phyloP scores from a whole-genome alignment of 2,797 vertebrate species.

The Sibirionetta formosa region DNA sequence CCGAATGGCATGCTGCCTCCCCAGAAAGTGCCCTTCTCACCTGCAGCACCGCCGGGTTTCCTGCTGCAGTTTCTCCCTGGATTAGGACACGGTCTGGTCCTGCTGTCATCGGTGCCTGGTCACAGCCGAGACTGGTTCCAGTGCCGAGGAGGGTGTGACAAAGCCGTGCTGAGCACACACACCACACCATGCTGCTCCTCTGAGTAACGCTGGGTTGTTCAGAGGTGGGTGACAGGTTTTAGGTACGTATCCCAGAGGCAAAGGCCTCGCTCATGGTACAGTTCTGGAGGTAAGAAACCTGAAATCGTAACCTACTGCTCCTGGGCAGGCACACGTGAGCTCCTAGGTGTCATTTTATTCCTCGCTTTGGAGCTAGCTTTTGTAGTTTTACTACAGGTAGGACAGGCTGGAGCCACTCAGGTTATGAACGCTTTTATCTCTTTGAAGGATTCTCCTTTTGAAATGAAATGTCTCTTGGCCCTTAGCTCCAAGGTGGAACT shows the following conservation, averaged over 20 bases:
- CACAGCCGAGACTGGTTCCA: not conserved
- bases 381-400: slow-evolving; percentile 16
- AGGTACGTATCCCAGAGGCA: not conserved
- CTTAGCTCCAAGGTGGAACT: slow-evolving; percentile 19
- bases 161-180: not conserved
- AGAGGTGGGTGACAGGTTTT: not conserved
- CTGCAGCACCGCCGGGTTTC: not conserved
- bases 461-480: slow-evolving; percentile 39
- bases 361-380: not conserved
- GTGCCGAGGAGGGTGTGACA: not conserved
- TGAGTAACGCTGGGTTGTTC: not conserved
- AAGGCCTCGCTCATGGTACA: not conserved
- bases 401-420: slow-evolving; percentile 57
- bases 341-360: not conserved
- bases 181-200: not conserved
- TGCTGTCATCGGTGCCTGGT: not conserved
- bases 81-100: not conserved
- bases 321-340: rapidly evolving
- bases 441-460: slow-evolving; percentile 64
- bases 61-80: not conserved
- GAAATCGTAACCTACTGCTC: not conserved
- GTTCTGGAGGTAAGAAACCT: not conserved
- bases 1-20: not conserved
- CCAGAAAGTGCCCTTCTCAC: not conserved
- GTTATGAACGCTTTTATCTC: slow-evolving; percentile 25